Percentiles rank a stretch among this genome's conserved stretches.
Evolutionary conservation across 2,797 vertebrate genomes (phyloP).

Genomic region (Anomalospiza imberbis): DNA sequence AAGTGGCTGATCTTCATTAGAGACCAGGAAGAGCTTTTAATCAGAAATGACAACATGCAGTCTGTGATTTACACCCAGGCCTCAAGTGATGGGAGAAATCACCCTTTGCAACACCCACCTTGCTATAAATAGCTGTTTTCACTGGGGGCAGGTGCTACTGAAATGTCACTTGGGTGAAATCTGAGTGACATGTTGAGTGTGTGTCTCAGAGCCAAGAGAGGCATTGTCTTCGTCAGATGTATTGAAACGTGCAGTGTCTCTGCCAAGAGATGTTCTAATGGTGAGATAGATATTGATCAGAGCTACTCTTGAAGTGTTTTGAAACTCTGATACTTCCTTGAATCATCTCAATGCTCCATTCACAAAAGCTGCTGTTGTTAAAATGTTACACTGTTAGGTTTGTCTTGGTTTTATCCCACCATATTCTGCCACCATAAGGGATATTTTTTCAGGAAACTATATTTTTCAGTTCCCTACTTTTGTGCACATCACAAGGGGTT

Average conservation of each 20-base stretch:
- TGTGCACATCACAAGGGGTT: neutral
- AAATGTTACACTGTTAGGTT: neutral
- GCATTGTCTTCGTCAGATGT: neutral
- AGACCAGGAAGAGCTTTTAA: conserved; percentile 3
- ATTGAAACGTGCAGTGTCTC: neutral
- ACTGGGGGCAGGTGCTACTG: neutral
- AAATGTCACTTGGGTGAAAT: neutral
- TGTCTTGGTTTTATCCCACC: neutral
- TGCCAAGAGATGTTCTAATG: neutral
- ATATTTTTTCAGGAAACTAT: neutral
- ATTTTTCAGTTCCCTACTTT: neutral
- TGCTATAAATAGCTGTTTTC: neutral
- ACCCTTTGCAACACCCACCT: neutral
- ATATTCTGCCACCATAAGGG: neutral
- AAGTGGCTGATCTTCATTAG: neutral
- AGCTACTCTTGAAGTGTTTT: neutral
- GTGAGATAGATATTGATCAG: neutral
- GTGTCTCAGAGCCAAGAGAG: neutral
- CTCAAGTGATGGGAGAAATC: neutral
- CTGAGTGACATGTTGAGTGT: neutral
- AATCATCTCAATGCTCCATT: neutral
- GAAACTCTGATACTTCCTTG: neutral
- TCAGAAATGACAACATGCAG: neutral
- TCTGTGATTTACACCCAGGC: neutral
- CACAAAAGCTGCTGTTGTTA: neutral